Conservation (phyloP, 64 coral and sea anemone genomes). For the Cladopsammia gracilis region DNA sequence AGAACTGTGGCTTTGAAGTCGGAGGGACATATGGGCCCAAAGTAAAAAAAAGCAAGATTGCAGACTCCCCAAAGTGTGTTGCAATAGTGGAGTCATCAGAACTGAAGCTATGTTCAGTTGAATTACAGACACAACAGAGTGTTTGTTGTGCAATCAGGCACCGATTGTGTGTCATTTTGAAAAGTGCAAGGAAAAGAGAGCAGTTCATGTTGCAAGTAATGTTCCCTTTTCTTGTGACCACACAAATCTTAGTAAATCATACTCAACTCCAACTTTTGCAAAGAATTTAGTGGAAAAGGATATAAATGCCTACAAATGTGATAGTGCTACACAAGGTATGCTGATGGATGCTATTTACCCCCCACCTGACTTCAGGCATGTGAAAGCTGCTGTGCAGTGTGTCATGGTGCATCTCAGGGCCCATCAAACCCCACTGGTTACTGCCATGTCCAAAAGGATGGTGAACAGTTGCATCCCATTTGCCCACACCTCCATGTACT, state of each 20-base stretch:
- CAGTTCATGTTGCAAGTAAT: neutral
- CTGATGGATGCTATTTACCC: neutral
- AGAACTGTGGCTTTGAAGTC: constrained; percentile 34
- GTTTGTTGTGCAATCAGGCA: neutral
- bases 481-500: neutral
- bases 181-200: neutral
- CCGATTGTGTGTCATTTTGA: neutral
- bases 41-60: neutral
- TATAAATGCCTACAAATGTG: neutral
- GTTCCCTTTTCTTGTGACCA: neutral
- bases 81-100: neutral
- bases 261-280: neutral
- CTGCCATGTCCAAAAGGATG: neutral
- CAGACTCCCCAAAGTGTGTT: neutral
- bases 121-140: neutral
- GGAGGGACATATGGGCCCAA: neutral
- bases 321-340: neutral
- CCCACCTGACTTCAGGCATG: constrained; percentile 4
- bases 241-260: neutral
- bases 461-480: neutral
- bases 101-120: neutral
- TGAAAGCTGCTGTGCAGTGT: constrained; percentile 18
- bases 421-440: constrained; percentile 20
- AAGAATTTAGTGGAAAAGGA: neutral
- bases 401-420: neutral